Percentiles rank a stretch among this genome's conserved stretches.
phyloP scores from a whole-genome alignment of 2,113 vertebrate genomes.

The Dryoscopus gambensis region DNA sequence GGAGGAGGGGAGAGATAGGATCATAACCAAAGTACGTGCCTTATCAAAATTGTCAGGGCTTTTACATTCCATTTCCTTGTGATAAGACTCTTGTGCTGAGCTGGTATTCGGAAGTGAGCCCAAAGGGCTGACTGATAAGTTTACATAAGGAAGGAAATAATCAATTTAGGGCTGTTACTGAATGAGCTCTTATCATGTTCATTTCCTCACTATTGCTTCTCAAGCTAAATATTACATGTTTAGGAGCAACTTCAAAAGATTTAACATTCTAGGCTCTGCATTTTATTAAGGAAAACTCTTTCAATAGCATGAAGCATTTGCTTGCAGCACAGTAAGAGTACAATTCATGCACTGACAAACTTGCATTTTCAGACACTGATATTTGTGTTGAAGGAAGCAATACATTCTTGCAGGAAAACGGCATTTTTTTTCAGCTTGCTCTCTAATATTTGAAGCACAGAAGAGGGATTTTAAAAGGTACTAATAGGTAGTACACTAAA shows the following conservation, averaged over 20 bases:
- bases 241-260: constrained; percentile 74
- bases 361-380: background rate
- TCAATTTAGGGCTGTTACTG: constrained; percentile 89
- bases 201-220: constrained; percentile 83
- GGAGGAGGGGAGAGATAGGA: background rate
- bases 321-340: background rate
- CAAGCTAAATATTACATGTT: constrained; percentile 85
- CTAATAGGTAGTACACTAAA: background rate
- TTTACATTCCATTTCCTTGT: constrained; percentile 78
- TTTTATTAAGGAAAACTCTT: constrained; percentile 58
- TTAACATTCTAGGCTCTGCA: constrained; percentile 33
- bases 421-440: background rate
- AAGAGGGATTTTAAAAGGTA: background rate
- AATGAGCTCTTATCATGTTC: constrained; percentile 81
- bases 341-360: background rate
- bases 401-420: background rate
- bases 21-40: constrained; percentile 51
- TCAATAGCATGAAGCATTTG: constrained; percentile 36
- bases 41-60: constrained; percentile 77
- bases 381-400: background rate
- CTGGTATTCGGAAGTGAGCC: constrained; percentile 82
- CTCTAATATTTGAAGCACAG: background rate
- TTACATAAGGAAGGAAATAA: constrained; percentile 96
- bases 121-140: constrained; percentile 79
- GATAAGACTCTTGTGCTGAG: constrained; percentile 82